These are phyloP conservation scores for Crocallis elinguaria DNA, from an alignment of 2,888 invertebrate species.

Conservation along the genomic window DNA sequence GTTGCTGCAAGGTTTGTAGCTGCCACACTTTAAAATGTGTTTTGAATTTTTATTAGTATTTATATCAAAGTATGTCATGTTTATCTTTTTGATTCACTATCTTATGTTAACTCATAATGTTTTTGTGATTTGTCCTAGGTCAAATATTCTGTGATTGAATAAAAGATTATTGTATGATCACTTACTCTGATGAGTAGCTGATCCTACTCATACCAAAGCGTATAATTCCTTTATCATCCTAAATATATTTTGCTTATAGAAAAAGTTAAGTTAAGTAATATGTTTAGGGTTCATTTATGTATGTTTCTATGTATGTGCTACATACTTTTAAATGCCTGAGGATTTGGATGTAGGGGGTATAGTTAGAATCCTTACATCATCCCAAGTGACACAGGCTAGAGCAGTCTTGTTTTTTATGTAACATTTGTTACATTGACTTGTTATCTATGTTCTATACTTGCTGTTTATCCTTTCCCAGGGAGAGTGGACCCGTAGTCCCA, in stretches of 20 bases:
- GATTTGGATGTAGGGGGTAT: too few relatives aligned
- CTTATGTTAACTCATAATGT: background rate
- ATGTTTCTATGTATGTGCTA: too few relatives aligned
- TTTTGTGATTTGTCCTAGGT: background rate
- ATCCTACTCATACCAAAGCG: too few relatives aligned
- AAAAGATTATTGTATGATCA: too few relatives aligned
- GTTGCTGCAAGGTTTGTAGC: slow-evolving; percentile 72
- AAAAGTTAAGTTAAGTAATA: too few relatives aligned
- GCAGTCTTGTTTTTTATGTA: background rate
- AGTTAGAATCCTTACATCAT: too few relatives aligned
- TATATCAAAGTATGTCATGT: background rate
- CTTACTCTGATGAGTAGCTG: too few relatives aligned
- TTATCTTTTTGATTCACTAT: slow-evolving; percentile 4
- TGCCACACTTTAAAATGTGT: background rate
- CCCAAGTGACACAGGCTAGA: too few relatives aligned
- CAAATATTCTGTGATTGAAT: background rate
- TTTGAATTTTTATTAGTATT: background rate
- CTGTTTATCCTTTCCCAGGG: slow-evolving; percentile 61
- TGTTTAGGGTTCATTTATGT: too few relatives aligned
- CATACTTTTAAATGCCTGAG: too few relatives aligned
- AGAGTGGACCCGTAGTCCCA: slow-evolving; percentile 61
- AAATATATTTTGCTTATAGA: too few relatives aligned
- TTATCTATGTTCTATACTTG: background rate
- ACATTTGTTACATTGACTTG: background rate
- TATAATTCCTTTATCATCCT: too few relatives aligned